Conservation (phyloP, 1,140 invertebrate species). For the Aphelenchoides avenae region DNA sequence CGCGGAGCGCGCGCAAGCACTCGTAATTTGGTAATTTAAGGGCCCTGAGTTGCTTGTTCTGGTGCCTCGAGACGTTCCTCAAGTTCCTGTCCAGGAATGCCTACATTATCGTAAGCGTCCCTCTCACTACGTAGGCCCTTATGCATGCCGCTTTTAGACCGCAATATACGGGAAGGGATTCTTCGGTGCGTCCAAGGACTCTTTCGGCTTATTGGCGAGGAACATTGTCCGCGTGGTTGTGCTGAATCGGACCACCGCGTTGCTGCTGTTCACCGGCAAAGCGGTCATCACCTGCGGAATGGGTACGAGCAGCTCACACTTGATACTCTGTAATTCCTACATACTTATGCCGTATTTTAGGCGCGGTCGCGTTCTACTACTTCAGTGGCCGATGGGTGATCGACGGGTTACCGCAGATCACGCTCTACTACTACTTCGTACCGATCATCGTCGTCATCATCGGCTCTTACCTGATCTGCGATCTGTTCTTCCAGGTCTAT, state of each 20-base stretch:
- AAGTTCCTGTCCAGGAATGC: constrained; percentile 78
- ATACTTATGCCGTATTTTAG: no score
- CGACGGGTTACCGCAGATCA: constrained; percentile 58
- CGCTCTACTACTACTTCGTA: constrained; percentile 66
- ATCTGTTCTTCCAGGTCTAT: constrained; percentile 88
- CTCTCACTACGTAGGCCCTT: no score
- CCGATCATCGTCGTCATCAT: constrained; percentile 62
- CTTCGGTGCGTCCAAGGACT: constrained; percentile 78
- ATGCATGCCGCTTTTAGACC: constrained; percentile 63
- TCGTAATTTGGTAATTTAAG: no score
- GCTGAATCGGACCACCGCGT: constrained; percentile 82
- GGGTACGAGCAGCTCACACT: constrained; percentile 25
- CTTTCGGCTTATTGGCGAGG: constrained; percentile 80
- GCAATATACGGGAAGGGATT: constrained; percentile 89
- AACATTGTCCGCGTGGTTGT: constrained; percentile 82
- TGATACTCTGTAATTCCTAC: no score
- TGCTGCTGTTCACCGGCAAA: constrained; percentile 83
- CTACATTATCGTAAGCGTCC: constrained; percentile 90
- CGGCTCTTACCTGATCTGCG: constrained; percentile 72
- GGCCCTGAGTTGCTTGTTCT: constrained; percentile 81
- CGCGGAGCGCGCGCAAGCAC: no score
- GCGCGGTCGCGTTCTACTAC: constrained; percentile 61
- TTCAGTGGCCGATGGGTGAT: constrained; percentile 61
- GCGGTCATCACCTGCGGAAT: constrained; percentile 71
- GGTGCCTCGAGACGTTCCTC: constrained; percentile 82